Evolutionary conservation across 2,113 vertebrate genomes (phyloP).

Genomic region (Mustelus asterias): DNA sequence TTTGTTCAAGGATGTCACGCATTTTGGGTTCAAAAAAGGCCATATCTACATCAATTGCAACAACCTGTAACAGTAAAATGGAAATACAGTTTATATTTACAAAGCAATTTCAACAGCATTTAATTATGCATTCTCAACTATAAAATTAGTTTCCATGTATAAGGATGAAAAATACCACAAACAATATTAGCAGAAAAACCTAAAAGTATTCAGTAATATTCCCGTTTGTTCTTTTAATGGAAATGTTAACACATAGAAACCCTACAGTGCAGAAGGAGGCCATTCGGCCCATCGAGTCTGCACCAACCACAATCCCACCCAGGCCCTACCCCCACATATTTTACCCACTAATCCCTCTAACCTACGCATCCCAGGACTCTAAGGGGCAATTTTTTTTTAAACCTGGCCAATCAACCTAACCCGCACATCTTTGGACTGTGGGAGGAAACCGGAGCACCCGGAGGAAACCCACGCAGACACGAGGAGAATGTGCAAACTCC

Average conservation of each 20-base stretch:
- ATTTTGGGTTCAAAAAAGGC: constrained; percentile 98
- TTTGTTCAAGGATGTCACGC: constrained; percentile 88
- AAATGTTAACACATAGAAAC: background rate
- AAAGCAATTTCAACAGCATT: background rate
- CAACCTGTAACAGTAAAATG: constrained; percentile 67
- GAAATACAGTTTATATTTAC: background rate
- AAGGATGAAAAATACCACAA: background rate
- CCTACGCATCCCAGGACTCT: too few species aligned
- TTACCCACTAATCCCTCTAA: too few species aligned
- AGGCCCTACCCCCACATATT: too few species aligned
- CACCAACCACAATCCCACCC: too few species aligned
- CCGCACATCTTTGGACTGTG: too few species aligned
- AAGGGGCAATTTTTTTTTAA: too few species aligned
- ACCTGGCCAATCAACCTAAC: too few species aligned
- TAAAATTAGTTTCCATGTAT: background rate
- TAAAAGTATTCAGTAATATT: background rate
- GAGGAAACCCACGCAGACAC: too few species aligned
- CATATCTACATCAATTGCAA: constrained; percentile 97
- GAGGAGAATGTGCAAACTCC: too few species aligned
- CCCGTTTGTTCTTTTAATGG: background rate
- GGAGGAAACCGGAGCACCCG: too few species aligned
- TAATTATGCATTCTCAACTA: background rate
- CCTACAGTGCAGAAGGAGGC: too few species aligned
- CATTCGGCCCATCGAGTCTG: too few species aligned
- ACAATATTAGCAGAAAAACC: background rate